These are phyloP conservation scores for Lophochroa leadbeateri DNA, from an alignment of 2,113 vertebrate species.

Conservation along the genomic window DNA sequence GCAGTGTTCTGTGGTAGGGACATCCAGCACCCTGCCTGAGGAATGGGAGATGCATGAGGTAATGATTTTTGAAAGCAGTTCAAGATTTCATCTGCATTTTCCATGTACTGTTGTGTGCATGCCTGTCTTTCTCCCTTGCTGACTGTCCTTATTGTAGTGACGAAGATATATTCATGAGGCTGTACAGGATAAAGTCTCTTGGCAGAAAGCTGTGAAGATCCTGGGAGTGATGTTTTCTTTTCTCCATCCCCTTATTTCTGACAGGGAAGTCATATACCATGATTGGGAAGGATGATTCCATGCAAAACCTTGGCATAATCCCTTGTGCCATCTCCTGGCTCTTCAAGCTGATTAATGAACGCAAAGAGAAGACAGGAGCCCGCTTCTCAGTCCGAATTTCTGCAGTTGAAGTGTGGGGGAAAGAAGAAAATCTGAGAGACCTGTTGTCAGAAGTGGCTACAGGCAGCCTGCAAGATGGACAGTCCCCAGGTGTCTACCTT, in stretches of 20 bases:
- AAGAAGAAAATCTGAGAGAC: constrained; percentile 96
- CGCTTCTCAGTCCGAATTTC: constrained; percentile 98
- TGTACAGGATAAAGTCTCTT: not conserved
- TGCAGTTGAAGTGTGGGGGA: constrained; percentile 97
- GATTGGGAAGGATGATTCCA: constrained; percentile 95
- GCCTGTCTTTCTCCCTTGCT: not conserved
- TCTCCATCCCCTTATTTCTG: not conserved
- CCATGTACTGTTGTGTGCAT: not conserved
- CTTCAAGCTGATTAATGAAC: constrained; percentile 96
- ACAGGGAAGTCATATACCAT: constrained; percentile 97
- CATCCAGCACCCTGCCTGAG: not conserved
- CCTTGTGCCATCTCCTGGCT: constrained; percentile 99
- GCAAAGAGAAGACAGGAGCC: constrained; percentile 95
- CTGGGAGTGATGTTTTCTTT: not conserved
- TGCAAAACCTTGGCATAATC: constrained; percentile 95
- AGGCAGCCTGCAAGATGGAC: constrained; percentile 94
- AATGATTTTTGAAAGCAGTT: not conserved
- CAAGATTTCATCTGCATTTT: not conserved
- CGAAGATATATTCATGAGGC: not conserved
- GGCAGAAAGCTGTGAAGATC: not conserved
- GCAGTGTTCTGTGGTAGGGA: not conserved
- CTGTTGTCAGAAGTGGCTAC: constrained; percentile 94
- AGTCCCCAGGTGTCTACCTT: constrained; percentile 98
- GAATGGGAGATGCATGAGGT: not conserved
- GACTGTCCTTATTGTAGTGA: not conserved